phyloP scores from a whole-genome alignment of 2,888 invertebrate species.

The Pimpla rufipes region DNA sequence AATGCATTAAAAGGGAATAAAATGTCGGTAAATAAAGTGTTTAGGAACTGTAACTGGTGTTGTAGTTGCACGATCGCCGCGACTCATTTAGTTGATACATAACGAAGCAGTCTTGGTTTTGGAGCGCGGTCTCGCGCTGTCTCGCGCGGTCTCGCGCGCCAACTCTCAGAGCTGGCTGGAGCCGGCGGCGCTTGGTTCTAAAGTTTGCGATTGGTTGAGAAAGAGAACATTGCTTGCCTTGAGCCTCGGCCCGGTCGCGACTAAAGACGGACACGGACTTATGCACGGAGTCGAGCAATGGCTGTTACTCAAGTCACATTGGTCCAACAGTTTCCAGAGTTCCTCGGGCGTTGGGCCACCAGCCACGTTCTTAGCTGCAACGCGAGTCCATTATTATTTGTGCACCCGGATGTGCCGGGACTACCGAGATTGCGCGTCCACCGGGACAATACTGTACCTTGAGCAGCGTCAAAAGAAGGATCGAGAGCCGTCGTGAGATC shows the following conservation, averaged over 20 bases:
- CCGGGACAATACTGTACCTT: slow-evolving; percentile 80
- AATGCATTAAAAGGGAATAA: slow-evolving; percentile 48
- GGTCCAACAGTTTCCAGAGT: slow-evolving; percentile 95
- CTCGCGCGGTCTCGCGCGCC: too few relatives aligned
- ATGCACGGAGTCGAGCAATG: slow-evolving; percentile 92
- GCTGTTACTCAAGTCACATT: slow-evolving; percentile 96
- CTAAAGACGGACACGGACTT: slow-evolving; percentile 89
- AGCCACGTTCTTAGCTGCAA: slow-evolving; percentile 87
- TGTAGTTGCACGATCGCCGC: slow-evolving; percentile 16
- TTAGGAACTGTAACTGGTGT: slow-evolving; percentile 71
- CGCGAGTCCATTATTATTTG: not conserved
- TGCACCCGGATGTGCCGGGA: not conserved
- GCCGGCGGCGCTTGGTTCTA: slow-evolving; percentile 74
- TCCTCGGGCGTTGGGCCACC: slow-evolving; percentile 98
- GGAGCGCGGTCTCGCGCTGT: too few relatives aligned
- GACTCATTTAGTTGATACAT: slow-evolving; percentile 49
- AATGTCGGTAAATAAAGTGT: slow-evolving; percentile 33
- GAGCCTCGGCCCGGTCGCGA: slow-evolving; percentile 85
- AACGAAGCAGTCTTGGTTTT: slow-evolving; percentile 37
- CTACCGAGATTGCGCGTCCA: not conserved
- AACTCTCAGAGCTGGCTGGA: slow-evolving; percentile 77
- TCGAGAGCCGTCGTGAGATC: slow-evolving; percentile 98
- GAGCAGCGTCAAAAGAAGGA: slow-evolving; percentile 87
- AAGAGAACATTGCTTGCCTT: slow-evolving; percentile 89
- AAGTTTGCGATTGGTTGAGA: slow-evolving; percentile 87